These are phyloP conservation scores for Notiomystis cincta DNA, from an alignment of 2,113 vertebrate species.

Conservation along the genomic window DNA sequence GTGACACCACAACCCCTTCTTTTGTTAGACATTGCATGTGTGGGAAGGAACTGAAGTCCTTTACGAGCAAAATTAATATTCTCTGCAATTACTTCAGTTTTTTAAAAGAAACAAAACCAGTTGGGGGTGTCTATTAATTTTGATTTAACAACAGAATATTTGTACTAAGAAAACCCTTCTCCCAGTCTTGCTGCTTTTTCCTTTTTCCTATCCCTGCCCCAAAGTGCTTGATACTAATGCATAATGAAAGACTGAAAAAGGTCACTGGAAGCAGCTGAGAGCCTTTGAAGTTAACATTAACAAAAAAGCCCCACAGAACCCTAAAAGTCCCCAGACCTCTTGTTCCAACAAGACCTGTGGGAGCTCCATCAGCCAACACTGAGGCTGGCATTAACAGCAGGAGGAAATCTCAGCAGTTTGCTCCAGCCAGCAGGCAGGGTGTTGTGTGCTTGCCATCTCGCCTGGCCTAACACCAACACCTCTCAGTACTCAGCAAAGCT, in stretches of 20 bases:
- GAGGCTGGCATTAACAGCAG: neutral
- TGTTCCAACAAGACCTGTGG: neutral
- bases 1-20: neutral
- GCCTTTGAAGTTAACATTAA: neutral
- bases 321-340: neutral
- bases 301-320: neutral
- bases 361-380: neutral
- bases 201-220: neutral
- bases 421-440: neutral
- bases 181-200: neutral
- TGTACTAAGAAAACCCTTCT: neutral
- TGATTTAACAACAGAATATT: neutral
- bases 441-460: accelerated
- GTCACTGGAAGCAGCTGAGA: neutral
- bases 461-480: neutral
- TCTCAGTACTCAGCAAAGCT: neutral
- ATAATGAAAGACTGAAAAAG: neutral
- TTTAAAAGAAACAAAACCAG: neutral
- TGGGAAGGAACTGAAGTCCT: neutral
- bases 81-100: neutral
- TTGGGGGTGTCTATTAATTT: neutral
- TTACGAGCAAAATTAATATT: neutral
- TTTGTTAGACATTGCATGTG: neutral
- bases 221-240: neutral
- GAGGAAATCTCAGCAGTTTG: neutral